phyloP scores from a whole-genome alignment of 2,888 invertebrate species.

The Dryococelus australis region DNA sequence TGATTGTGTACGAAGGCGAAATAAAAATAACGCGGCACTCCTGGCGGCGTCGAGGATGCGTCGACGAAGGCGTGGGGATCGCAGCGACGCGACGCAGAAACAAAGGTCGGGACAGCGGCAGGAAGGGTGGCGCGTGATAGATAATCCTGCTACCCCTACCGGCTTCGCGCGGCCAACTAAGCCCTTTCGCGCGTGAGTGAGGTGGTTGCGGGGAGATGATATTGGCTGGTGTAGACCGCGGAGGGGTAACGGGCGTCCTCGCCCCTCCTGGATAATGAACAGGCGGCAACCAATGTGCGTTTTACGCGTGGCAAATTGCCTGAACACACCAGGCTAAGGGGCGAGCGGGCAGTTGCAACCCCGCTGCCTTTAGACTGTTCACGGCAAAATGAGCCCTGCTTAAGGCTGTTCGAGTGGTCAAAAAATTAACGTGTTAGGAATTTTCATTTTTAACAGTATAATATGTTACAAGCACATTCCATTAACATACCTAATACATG shows the following conservation, averaged over 20 bases:
- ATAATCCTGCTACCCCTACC: not conserved
- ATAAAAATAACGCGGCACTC: too few species aligned
- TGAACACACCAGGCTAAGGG: not conserved
- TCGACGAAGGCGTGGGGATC: not conserved
- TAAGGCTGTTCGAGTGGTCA: too few species aligned
- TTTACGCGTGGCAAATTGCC: not conserved
- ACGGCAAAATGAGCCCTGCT: too few species aligned
- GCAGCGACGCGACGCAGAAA: not conserved
- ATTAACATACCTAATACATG: too few species aligned
- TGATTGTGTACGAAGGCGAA: too few species aligned
- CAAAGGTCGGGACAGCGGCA: not conserved
- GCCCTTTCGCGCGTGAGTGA: constrained; percentile 10
- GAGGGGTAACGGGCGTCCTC: not conserved
- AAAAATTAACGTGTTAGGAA: too few species aligned
- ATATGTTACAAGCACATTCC: too few species aligned
- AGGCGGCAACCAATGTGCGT: not conserved
- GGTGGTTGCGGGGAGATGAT: not conserved
- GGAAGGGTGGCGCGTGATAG: not conserved
- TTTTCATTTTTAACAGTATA: too few species aligned
- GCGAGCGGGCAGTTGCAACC: not conserved
- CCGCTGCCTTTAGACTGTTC: too few species aligned
- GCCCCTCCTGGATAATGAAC: not conserved
- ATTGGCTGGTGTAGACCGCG: not conserved
- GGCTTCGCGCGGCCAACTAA: not conserved
- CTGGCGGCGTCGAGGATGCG: too few species aligned